Base-by-base conservation (phyloP, 2,113 vertebrate genomes). In the Platycercus adscitus region DNA sequence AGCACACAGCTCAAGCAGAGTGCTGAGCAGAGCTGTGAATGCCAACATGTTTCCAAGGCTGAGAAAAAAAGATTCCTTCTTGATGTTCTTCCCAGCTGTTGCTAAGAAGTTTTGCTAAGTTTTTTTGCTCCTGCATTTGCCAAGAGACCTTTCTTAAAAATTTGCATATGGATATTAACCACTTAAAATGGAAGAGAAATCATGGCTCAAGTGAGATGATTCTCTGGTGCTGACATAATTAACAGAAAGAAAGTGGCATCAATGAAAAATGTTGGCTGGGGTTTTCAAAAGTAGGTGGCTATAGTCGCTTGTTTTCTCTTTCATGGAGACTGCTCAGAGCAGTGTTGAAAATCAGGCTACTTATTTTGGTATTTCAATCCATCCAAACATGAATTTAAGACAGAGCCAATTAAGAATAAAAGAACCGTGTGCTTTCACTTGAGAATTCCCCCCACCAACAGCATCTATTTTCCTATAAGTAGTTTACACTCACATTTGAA, bases 31-130 rank as follows among this genome's bases (percentile, higher is more conserved):
- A 95, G 60, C 63, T 52, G 21, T 24, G 90, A 88, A 81, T 86
- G 81, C 72, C 82, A 96, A 84, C 52, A 61, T 0, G 2, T 91
- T 97, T 91, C 92, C 47, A 94, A 84, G 88, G 60, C 72, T 88
- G 80, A 91, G 79, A 66, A 91, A 90, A 83, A 95, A 95, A 91
- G 29, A 88, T 52, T 68, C 33, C 25, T 83, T 91, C 79, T 91
- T 95, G 85, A 86, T 94, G 76, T 75, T 96, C 88, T 78, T 91
- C 95, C 86, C 94, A 95, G 94, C 76, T 96, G 88, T 88, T 97
- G 88, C 91, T 89, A 88, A 91, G 83, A 96, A 91, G 61, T 93
- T 92, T 56, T 83, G 28, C 31, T 86, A 26, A 2, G 0, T 7
- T 13, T n/a, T 44, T 81, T 63, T 17, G 3, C 25, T 46, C 23